These are phyloP conservation scores for Stegastes partitus DNA, from an alignment of 2,113 vertebrate genomes.

Conservation along the genomic window DNA sequence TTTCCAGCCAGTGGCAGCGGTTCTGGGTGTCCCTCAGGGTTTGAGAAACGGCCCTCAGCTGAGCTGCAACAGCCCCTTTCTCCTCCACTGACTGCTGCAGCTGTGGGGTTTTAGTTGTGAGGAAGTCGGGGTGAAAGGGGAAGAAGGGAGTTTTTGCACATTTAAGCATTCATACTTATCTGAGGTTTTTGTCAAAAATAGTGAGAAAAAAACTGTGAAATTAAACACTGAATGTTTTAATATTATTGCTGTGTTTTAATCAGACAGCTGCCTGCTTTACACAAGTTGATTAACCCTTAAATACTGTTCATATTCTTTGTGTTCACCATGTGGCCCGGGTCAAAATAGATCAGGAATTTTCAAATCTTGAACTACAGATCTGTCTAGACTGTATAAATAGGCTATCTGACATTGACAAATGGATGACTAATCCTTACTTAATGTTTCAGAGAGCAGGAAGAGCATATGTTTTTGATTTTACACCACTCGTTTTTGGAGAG, in stretches of 20 bases:
- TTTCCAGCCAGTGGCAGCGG: slow-evolving; percentile 86
- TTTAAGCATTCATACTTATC: background rate
- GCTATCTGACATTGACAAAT: too few species aligned
- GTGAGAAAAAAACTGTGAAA: too few species aligned
- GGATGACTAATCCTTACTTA: too few species aligned
- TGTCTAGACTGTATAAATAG: too few species aligned
- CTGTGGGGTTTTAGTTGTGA: slow-evolving; percentile 56
- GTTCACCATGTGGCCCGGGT: too few species aligned
- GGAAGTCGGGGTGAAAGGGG: background rate
- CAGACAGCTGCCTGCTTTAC: background rate
- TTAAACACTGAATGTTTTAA: background rate
- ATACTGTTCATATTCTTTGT: too few species aligned
- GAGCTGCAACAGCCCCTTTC: slow-evolving; percentile 83
- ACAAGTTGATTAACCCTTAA: too few species aligned
- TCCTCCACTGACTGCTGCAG: slow-evolving; percentile 87
- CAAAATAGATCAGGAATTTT: too few species aligned
- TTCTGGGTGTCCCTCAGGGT: slow-evolving; percentile 88
- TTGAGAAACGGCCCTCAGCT: slow-evolving; percentile 87
- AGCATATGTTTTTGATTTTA: too few species aligned
- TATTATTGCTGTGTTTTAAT: background rate
- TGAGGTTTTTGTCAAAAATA: background rate
- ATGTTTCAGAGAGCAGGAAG: too few species aligned
- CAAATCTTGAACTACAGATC: too few species aligned
- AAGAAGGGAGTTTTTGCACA: background rate
- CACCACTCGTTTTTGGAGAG: too few species aligned